Evolutionary conservation across 2,888 invertebrate genomes (phyloP), one percentile per base, ranked within the genome.

Genomic region (Callinectes sapidus): DNA sequence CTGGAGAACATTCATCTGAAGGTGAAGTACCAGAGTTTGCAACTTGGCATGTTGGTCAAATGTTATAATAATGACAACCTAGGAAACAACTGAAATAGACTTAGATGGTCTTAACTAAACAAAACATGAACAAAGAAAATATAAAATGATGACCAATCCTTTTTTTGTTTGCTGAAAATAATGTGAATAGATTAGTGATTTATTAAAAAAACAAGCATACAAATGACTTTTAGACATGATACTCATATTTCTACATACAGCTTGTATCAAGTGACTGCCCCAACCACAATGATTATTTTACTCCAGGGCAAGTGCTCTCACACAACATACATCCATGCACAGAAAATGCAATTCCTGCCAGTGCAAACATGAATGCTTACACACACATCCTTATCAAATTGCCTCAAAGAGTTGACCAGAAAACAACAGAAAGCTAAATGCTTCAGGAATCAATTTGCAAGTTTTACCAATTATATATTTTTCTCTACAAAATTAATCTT

Each of bases 1-100:
- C 81, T 81, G 81, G 16, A 81, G 81, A 35, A 81, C 81, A 35
- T 81, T 81, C 18, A 81, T 35, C 81, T 81, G 81, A 81, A 35
- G 81, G 16, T 81, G 35, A 35, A 35, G 35, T 81, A 81, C 81
- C 81, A 35, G 3, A 71, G 16, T 81, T 81, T 81, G 81, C 81
- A 81, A 35, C 81, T 81, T 16, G 81, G 81, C 35, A 81, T 81
- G 35, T 35, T 81, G 81, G 35, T 81, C 81, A 81, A 32, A 10
- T 35, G 35, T 16, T 81, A 35, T n/a, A 35, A 35, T 35, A 81
- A 32, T 35, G 35, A 81, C 18, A 81, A 13, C 10, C 0, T 6
- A 39, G 5, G 5, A 39, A 39, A 39, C 2, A 81, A 3, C 10
- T 2, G 16, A 35, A 81, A 18, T 32, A 35, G 81, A 81, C 16